Base-by-base conservation (phyloP, 2,113 vertebrate genomes). In the Mellivora capensis region DNA sequence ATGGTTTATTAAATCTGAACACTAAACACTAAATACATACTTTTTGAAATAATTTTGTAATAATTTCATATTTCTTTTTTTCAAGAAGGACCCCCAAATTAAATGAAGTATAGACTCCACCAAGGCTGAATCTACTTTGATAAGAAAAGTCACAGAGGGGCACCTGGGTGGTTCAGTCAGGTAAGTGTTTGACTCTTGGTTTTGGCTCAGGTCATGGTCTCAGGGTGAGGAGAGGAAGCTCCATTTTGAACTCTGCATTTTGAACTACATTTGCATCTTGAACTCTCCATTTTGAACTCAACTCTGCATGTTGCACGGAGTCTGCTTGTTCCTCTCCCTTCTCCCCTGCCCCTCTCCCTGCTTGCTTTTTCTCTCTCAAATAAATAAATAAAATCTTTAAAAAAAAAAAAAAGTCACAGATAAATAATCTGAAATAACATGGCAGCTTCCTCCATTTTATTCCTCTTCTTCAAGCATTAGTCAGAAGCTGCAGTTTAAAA, bases 11-110 rank as follows among this genome's bases (percentile, higher is more conserved):
- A 54, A 54, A 54, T 17, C 52, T 54, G 17, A 54, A 18, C 52
- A 54, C 17, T 54, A 14, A 54, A 54, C 52, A 54, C 52, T 54
- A 54, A 85, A 85, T 74, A 61, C 20, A 62, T 52, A 76, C 29
- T 47, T 62, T 93, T 52, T 47, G 47, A 76, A 76, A 85, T 64
- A 42, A 85, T 85, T 93, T 85, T 85, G 14, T 31, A 31, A 62
- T 62, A 20, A 74, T 74, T 84, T 67, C 20, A 34, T 37, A 57
- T 80, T 87, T 87, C 8, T 57, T 34, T 67, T 79, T 31, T 67
- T 80, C 86, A 29, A 83, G 62, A 77, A 52, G 47, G 39, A 57
- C 21, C 11, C 31, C 23, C 6, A 71, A 59, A 59, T 67, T 57
- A 12, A 94, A 47, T 21, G 69, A 87, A 23, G 31, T 69, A 69